phyloP scores from a whole-genome alignment of 1,140 invertebrate genomes.

The Andrena cerasifolii region DNA sequence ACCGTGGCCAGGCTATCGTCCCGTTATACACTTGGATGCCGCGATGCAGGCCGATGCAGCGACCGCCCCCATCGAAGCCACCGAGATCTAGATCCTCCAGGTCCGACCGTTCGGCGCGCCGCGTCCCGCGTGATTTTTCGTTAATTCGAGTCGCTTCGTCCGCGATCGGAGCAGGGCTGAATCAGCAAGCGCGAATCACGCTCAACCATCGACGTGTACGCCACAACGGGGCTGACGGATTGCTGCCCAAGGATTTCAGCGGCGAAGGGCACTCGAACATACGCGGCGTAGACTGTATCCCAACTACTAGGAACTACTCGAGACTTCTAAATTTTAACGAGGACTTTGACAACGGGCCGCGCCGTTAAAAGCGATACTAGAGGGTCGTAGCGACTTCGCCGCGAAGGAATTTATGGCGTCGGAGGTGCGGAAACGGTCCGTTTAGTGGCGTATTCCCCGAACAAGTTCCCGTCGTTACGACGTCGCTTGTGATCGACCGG shows the following conservation, averaged over 20 bases:
- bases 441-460: slow-evolving; percentile 40
- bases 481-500: slow-evolving; percentile 1
- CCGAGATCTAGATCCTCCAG: slow-evolving; percentile 8
- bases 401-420: slow-evolving; percentile 49
- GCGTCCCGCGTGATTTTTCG: slow-evolving; percentile 26
- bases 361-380: slow-evolving; percentile 27
- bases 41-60: not conserved
- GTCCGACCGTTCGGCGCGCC: not conserved
- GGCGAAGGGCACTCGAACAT: not conserved
- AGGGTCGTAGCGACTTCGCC: slow-evolving; percentile 23
- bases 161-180: not conserved
- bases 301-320: not conserved
- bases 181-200: not conserved
- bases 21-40: slow-evolving; percentile 22
- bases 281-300: not conserved
- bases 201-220: not conserved
- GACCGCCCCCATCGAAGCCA: not conserved
- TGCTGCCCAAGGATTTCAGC: not conserved
- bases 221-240: slow-evolving; percentile 2
- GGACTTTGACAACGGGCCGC: not conserved
- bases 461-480: slow-evolving; percentile 49
- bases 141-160: slow-evolving; percentile 21
- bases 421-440: slow-evolving; percentile 31
- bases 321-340: slow-evolving; percentile 11
- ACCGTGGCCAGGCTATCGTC: slow-evolving; percentile 52